Evolutionary conservation across 2,888 invertebrate species (phyloP).

Genomic region (Drosophila multiciliata): DNA sequence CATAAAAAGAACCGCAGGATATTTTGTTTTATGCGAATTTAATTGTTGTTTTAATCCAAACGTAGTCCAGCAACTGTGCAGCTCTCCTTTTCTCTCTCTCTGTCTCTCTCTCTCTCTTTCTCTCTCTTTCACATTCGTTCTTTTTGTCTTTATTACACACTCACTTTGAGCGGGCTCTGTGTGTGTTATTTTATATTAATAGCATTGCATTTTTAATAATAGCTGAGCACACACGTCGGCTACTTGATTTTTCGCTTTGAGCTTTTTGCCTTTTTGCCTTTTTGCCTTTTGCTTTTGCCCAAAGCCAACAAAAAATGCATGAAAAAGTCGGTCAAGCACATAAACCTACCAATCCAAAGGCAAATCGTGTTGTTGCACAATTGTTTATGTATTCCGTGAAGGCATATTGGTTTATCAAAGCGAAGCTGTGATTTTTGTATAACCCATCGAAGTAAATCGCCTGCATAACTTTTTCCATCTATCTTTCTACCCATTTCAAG

Average conservation of each 20-base stretch:
- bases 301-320: slow-evolving; percentile 18
- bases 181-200: slow-evolving; percentile 54
- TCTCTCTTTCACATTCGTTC: not conserved
- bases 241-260: slow-evolving; percentile 49
- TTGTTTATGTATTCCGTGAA: not conserved
- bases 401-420: slow-evolving; percentile 33
- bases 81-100: not conserved
- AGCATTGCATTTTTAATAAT: slow-evolving; percentile 57
- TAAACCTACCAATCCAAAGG: slow-evolving; percentile 8
- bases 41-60: slow-evolving; percentile 80
- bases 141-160: slow-evolving; percentile 6
- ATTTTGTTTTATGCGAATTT: slow-evolving; percentile 81
- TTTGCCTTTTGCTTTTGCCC: slow-evolving; percentile 20
- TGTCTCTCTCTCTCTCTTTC: not conserved
- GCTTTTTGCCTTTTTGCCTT: slow-evolving; percentile 15
- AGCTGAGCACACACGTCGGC: slow-evolving; percentile 31
- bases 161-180: slow-evolving; percentile 13
- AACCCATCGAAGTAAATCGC: not conserved
- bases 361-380: not conserved
- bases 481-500: not conserved
- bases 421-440: slow-evolving; percentile 18
- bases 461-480: not conserved
- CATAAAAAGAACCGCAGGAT: slow-evolving; percentile 78
- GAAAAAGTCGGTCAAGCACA: slow-evolving; percentile 51
- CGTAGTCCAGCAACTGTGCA: slow-evolving; percentile 28